These are phyloP conservation scores for Pyrochroa serraticornis DNA, from an alignment of 2,888 invertebrate genomes.

Conservation along the genomic window DNA sequence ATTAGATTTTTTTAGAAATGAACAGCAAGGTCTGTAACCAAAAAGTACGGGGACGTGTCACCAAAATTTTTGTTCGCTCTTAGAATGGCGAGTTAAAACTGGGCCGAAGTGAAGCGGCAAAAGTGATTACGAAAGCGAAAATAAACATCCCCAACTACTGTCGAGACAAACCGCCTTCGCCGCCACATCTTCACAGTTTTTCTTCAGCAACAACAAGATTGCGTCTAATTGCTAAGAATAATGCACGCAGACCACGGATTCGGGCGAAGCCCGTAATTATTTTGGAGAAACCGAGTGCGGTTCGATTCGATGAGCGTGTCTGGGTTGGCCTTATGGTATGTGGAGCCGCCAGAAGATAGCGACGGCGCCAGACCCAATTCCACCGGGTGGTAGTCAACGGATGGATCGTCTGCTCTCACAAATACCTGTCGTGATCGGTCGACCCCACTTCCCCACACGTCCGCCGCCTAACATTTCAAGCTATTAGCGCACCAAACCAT, in stretches of 20 bases:
- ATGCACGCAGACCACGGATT: slow-evolving; percentile 33
- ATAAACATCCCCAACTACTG: too few relatives aligned
- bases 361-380: slow-evolving; percentile 52
- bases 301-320: slow-evolving; percentile 32
- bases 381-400: slow-evolving; percentile 48
- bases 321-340: slow-evolving; percentile 33
- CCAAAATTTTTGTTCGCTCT: too few relatives aligned
- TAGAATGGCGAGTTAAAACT: too few relatives aligned
- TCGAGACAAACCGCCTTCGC: too few relatives aligned
- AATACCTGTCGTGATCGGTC: slow-evolving; percentile 29
- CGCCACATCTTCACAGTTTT: too few relatives aligned
- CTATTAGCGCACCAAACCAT: slow-evolving; percentile 14
- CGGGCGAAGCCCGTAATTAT: slow-evolving; percentile 33
- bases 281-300: slow-evolving; percentile 32
- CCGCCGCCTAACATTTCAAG: neutral
- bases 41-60: too few relatives aligned
- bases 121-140: too few relatives aligned
- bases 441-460: slow-evolving; percentile 28
- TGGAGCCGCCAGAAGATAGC: slow-evolving; percentile 46
- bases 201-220: neutral
- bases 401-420: slow-evolving; percentile 42
- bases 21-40: too few relatives aligned
- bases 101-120: too few relatives aligned
- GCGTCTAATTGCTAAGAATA: slow-evolving; percentile 25
- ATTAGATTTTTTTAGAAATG: too few relatives aligned